Conservation (phyloP, 2,797 vertebrate species). For the Craterocephalus amniculus region DNA sequence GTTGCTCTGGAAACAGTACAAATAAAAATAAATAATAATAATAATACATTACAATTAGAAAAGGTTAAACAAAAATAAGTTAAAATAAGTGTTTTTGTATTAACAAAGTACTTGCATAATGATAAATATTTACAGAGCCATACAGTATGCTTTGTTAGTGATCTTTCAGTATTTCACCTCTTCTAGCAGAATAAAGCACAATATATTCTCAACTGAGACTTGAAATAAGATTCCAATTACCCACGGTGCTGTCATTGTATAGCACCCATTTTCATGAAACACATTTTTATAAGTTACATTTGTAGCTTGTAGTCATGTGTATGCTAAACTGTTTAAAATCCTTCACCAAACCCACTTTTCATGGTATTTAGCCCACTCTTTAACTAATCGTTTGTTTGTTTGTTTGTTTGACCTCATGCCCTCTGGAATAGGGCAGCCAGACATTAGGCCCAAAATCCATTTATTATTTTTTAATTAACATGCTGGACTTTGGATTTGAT, state of each 20-base stretch:
- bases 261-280: not conserved
- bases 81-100: no score
- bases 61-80: no score
- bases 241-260: not conserved
- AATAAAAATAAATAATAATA: no score
- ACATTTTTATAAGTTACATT: not conserved
- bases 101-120: no score
- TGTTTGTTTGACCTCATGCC: slow-evolving; percentile 17
- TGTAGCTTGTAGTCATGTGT: not conserved
- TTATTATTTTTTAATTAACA: slow-evolving; percentile 17
- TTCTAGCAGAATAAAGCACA: not conserved
- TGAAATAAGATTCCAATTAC: not conserved
- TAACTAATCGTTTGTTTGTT: slow-evolving; percentile 2
- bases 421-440: slow-evolving; percentile 3
- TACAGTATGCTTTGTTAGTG: not conserved
- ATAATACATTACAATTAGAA: no score
- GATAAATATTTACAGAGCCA: no score
- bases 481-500: slow-evolving; percentile 10
- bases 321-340: not conserved
- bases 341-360: not conserved
- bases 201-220: not conserved
- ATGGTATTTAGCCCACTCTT: not conserved
- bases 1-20: no score
- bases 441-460: slow-evolving; percentile 20
- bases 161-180: not conserved